A percentile compares a stretch with the other conserved stretches of the same genome.
phyloP scores from a whole-genome alignment of 2,888 invertebrate species.

The Coenonympha arcania region DNA sequence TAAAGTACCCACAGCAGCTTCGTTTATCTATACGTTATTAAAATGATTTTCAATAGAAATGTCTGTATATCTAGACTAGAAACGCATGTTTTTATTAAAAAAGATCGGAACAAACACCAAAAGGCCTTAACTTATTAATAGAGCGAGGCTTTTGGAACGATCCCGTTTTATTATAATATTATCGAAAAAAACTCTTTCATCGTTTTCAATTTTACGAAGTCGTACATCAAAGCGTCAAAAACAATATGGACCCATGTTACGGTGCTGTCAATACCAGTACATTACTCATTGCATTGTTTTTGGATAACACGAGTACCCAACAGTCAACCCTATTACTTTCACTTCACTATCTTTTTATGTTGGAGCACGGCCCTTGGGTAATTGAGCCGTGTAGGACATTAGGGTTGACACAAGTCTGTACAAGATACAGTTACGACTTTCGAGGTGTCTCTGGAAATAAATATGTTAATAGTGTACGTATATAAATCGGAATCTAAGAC shows the following conservation, averaged over 20 bases:
- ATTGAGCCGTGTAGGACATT: constrained; percentile 13
- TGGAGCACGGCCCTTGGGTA: not conserved
- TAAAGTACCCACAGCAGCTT: too few relatives aligned
- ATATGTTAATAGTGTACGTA: too few relatives aligned
- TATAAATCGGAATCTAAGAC: too few relatives aligned
- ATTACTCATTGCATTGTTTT: constrained; percentile 25
- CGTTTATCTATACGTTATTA: too few relatives aligned
- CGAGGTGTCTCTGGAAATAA: too few relatives aligned
- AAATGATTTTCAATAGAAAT: too few relatives aligned
- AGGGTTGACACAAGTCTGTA: not conserved
- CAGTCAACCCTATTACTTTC: constrained; percentile 25
- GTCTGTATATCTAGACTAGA: too few relatives aligned
- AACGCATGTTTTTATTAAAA: too few relatives aligned
- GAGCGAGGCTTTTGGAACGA: too few relatives aligned
- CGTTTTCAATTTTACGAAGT: constrained; percentile 19
- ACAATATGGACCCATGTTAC: constrained; percentile 25
- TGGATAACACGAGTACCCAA: constrained; percentile 15
- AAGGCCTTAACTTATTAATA: too few relatives aligned
- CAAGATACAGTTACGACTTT: too few relatives aligned
- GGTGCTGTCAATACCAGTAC: constrained; percentile 27
- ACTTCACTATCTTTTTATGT: constrained; percentile 19
- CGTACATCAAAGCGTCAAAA: constrained; percentile 27
- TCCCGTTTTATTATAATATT: constrained; percentile 11
- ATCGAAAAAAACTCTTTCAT: constrained; percentile 12
- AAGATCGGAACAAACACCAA: too few relatives aligned